Evolutionary conservation across 2,888 invertebrate genomes (phyloP).

Genomic region (Epinotia brunnichana): DNA sequence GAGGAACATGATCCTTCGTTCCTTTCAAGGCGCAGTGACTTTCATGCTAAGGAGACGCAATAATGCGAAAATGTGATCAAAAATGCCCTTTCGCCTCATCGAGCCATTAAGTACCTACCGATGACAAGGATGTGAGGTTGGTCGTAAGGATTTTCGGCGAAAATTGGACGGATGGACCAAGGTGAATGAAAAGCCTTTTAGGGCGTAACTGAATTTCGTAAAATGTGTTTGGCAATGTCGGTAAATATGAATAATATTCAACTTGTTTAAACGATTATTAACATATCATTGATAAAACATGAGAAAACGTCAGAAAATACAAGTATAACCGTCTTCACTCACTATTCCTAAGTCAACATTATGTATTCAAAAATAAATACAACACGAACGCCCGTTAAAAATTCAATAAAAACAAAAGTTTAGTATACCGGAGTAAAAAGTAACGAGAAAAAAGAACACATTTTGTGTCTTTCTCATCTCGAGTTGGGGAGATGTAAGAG

Average conservation of each 20-base stretch:
- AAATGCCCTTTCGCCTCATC: slow-evolving; percentile 34
- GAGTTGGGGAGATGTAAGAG: slow-evolving; percentile 29
- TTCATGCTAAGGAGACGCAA: slow-evolving; percentile 36
- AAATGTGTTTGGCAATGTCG: background rate
- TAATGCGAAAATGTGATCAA: slow-evolving; percentile 41
- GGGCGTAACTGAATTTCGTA: background rate
- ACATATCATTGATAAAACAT: slow-evolving; percentile 52
- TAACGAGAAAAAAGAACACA: slow-evolving; percentile 19
- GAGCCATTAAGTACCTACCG: slow-evolving; percentile 21
- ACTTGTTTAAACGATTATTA: slow-evolving; percentile 22
- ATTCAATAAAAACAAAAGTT: slow-evolving; percentile 25
- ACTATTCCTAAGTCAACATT: slow-evolving; percentile 20
- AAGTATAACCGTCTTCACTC: slow-evolving; percentile 29
- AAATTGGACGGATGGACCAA: background rate
- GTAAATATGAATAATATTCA: too few species aligned
- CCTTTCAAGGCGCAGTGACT: slow-evolving; percentile 24
- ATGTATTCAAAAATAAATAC: slow-evolving; percentile 4
- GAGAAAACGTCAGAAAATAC: slow-evolving; percentile 36
- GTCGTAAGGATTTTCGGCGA: background rate
- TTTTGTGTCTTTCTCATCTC: slow-evolving; percentile 30
- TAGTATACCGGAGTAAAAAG: slow-evolving; percentile 18
- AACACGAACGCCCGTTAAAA: slow-evolving; percentile 20
- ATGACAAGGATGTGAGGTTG: slow-evolving; percentile 4
- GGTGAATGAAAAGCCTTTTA: background rate
- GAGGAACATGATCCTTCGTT: slow-evolving; percentile 31